These are phyloP conservation scores for Holothuria leucospilota DNA, from an alignment of 53 echinoderm and acorn worm genomes.

Conservation along the genomic window DNA sequence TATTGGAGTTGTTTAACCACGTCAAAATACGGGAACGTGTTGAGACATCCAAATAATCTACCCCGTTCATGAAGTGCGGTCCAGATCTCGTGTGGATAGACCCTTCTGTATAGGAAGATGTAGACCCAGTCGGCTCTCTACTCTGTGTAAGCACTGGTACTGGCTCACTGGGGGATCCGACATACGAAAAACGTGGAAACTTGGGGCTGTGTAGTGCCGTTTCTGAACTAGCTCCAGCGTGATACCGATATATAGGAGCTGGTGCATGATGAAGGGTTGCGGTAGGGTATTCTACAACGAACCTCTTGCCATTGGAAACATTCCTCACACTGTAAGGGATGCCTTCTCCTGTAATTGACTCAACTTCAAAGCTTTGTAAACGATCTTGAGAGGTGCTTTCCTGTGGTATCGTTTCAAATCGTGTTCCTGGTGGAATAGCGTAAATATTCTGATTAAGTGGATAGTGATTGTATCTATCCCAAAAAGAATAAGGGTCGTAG, in stretches of 20 bases:
- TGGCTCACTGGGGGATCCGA: neutral
- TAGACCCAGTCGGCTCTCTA: neutral
- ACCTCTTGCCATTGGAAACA: slow-evolving; percentile 12
- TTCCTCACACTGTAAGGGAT: slow-evolving; percentile 10
- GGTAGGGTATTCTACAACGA: slow-evolving; percentile 14
- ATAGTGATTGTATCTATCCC: neutral
- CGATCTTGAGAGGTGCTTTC: neutral
- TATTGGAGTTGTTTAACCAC: slow-evolving; percentile 11
- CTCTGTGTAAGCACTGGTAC: neutral
- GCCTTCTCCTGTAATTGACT: slow-evolving; percentile 26
- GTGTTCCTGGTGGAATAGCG: slow-evolving; percentile 20
- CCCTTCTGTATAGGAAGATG: slow-evolving; percentile 27
- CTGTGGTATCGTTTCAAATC: neutral
- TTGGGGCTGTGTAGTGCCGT: neutral
- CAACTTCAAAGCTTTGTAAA: slow-evolving; percentile 18
- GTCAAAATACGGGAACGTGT: slow-evolving; percentile 29
- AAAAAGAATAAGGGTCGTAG: slow-evolving; percentile 24
- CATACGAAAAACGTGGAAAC: neutral
- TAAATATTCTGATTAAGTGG: neutral
- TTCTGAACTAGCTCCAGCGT: neutral
- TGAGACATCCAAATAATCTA: slow-evolving; percentile 37
- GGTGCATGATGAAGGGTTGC: neutral
- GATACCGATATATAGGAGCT: slow-evolving; percentile 6
- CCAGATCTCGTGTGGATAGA: slow-evolving; percentile 18
- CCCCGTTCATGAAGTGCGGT: slow-evolving; percentile 42